Conservation (phyloP, 2,888 invertebrate species). For the Nomada fucata region DNA sequence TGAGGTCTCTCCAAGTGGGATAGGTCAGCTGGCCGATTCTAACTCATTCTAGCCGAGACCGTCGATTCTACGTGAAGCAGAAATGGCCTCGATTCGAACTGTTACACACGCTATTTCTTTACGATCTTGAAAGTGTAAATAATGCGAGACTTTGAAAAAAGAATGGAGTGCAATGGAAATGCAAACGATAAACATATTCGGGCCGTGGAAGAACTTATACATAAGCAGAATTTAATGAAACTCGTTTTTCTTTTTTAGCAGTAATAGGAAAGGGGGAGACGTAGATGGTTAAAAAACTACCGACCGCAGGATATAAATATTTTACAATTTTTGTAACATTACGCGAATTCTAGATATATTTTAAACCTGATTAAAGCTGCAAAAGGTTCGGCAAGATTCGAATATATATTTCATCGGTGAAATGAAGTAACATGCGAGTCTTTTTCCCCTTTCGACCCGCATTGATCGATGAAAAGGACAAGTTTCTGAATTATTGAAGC, state of each 20-base stretch:
- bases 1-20: slow-evolving; percentile 53
- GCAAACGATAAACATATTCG: no score
- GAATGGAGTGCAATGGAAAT: no score
- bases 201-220: no score
- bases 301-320: no score
- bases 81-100: slow-evolving; percentile 37
- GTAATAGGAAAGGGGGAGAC: no score
- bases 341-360: no score
- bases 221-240: no score
- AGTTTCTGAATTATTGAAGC: slow-evolving; percentile 33
- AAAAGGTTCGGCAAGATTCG: background rate
- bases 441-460: background rate
- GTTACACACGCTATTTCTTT: background rate
- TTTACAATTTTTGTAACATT: no score
- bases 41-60: slow-evolving; percentile 52
- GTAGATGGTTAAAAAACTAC: no score
- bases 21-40: slow-evolving; percentile 56
- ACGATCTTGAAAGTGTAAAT: no score
- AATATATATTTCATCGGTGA: slow-evolving; percentile 14
- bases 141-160: no score
- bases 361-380: background rate
- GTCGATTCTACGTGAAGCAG: slow-evolving; percentile 43
- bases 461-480: background rate
- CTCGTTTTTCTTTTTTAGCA: no score
- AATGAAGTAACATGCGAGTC: background rate